A percentile compares a stretch with the other conserved stretches of the same genome.
Conservation (phyloP, 2,797 vertebrate genomes). For the Rhabdomys pumilio region DNA sequence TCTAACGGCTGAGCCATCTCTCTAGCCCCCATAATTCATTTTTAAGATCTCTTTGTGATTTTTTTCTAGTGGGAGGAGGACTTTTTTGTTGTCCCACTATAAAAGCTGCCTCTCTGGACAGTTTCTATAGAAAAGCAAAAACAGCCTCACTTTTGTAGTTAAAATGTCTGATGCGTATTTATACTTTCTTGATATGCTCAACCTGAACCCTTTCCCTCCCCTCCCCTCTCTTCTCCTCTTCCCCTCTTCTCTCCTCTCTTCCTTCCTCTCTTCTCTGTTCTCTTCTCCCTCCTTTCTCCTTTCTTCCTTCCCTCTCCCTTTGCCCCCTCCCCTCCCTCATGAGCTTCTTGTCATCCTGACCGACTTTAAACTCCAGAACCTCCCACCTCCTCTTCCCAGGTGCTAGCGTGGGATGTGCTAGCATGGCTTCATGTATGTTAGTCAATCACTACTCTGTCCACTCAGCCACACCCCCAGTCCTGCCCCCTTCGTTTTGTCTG, state of each 20-base stretch:
- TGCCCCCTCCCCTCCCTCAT: not conserved
- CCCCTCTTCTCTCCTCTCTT: not conserved
- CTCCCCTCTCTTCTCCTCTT: fast-evolving
- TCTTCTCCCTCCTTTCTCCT: not conserved
- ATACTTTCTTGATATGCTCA: not conserved
- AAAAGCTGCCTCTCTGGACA: not conserved
- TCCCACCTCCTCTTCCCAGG: not conserved
- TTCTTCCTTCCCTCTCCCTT: fast-evolving
- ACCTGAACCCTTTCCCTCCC: too few species aligned
- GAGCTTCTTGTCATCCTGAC: not conserved
- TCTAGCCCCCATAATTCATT: not conserved
- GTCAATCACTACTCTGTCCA: not conserved
- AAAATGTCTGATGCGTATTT: not conserved
- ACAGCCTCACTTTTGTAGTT: not conserved
- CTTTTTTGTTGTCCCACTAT: not conserved
- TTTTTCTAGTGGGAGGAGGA: not conserved
- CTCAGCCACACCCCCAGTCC: not conserved
- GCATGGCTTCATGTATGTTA: not conserved
- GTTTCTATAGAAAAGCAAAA: constrained; percentile 28
- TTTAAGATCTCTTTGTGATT: not conserved
- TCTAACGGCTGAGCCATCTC: too few species aligned
- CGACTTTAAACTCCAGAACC: not conserved
- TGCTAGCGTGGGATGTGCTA: not conserved
- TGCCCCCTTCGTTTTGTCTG: not conserved
- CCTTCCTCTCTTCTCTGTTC: not conserved